Evolutionary conservation across 1,140 invertebrate genomes (phyloP), one percentile per base, ranked within the genome.

Genomic region (Aphelinus certus): DNA sequence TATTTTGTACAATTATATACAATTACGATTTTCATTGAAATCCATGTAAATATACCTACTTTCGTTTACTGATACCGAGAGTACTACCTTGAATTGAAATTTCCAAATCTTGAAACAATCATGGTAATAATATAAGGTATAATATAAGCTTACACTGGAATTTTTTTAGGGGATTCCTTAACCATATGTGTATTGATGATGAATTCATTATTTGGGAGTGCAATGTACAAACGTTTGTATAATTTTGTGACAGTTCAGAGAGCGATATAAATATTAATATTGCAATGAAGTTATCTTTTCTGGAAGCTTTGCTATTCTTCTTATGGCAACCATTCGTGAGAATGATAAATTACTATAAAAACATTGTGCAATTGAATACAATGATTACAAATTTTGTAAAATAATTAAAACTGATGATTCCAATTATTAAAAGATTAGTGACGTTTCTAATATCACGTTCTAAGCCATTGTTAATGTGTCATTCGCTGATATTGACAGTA

Each of bases 191-290:
- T 10, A 66, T 62, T 62, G n/a, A 43, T 49, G 55, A 7, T 7
- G 4, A 51, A 61, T 67, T 61, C 6, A 73, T 9, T 61, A 55
- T 49, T 67, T 43, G 7, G 3, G 63, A 45, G 43, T 74, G 68
- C 7, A 69, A 68, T 68, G 72, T 74, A 74, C 72, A 74, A 74
- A 68, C 68, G 49, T 74, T 74, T 56, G 63, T 63, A 63, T 49
- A 26, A 26, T 26, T 26, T 26, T 26, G 26, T 26, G 26, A 26
- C 26, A 26, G 26, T 26, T 26, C 26, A 26, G 26, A 26, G 26
- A 26, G 26, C 26, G 63, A 45, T 26, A 56, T 4, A 55, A 55
- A 71, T 26, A 45, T 65, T 26, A 10, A 63, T 60, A 26, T 7
- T 46, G 43, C 3, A 63, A 46, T 63, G n/a, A 67, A 61, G 48